phyloP scores from a whole-genome alignment of 2,888 invertebrate species.

The Rotaria sp. region DNA sequence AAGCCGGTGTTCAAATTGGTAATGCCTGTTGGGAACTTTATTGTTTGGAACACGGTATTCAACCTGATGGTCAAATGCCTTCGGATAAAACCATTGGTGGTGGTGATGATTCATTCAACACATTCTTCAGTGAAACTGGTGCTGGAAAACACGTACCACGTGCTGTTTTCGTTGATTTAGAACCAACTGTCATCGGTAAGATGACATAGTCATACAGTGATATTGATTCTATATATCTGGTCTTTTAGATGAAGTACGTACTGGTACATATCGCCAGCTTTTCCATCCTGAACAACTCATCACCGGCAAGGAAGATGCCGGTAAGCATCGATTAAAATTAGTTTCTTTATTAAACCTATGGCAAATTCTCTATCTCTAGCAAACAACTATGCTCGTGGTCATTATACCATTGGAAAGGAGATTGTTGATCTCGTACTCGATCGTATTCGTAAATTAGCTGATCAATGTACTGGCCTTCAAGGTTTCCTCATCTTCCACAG shows the following conservation, averaged over 20 bases:
- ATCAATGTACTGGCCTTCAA: constrained; percentile 54
- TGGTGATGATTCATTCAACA: constrained; percentile 81
- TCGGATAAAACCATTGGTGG: constrained; percentile 41
- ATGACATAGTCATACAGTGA: no score
- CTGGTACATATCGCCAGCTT: constrained; percentile 71
- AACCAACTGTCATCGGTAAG: constrained; percentile 78
- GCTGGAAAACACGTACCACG: constrained; percentile 71
- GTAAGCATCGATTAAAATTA: constrained; percentile 75
- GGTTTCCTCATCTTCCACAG: constrained; percentile 53
- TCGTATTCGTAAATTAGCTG: constrained; percentile 56
- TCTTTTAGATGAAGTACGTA: constrained; percentile 53
- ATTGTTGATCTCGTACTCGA: constrained; percentile 49
- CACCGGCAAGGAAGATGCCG: constrained; percentile 72
- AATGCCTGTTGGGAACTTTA: constrained; percentile 62
- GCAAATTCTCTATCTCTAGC: background rate
- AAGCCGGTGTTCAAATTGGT: constrained; percentile 59
- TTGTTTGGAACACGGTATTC: constrained; percentile 60
- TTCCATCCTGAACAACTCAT: constrained; percentile 60
- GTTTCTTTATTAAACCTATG: constrained; percentile 60
- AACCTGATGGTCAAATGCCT: constrained; percentile 41
- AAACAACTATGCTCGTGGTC: constrained; percentile 48
- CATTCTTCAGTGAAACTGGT: constrained; percentile 70
- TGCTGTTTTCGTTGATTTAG: constrained; percentile 80
- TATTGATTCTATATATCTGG: background rate
- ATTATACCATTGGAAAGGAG: constrained; percentile 49